Percentiles rank a stretch among this genome's conserved stretches.
phyloP scores from a whole-genome alignment of 2,113 vertebrate species.

The Cryptomyrus ogoouensis region DNA sequence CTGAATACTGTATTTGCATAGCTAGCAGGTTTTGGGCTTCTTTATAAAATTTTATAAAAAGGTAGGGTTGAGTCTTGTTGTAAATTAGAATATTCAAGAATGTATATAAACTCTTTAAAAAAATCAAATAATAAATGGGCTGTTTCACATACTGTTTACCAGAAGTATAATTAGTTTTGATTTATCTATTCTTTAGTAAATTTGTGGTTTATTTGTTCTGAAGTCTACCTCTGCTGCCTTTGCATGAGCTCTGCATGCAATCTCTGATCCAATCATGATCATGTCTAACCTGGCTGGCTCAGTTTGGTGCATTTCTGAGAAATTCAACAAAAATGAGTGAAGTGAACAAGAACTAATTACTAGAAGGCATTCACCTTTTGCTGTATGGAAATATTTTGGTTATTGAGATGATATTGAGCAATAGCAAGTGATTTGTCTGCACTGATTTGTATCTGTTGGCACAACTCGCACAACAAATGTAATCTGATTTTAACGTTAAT shows the following conservation, averaged over 20 bases:
- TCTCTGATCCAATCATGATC: not conserved
- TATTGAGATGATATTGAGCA: not conserved
- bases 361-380: not conserved
- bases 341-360: not conserved
- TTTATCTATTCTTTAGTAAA: not conserved
- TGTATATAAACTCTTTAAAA: not conserved
- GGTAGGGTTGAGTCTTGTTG: not conserved
- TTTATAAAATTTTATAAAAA: not conserved
- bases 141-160: not conserved
- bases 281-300: not conserved
- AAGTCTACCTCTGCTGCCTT: not conserved
- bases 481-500: not conserved
- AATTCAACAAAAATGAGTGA: not conserved
- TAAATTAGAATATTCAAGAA: not conserved
- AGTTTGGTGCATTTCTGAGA: not conserved
- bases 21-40: not conserved
- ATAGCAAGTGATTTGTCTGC: not conserved
- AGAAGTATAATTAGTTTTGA: not conserved
- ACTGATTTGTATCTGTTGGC: not conserved
- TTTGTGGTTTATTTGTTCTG: not conserved
- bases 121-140: not conserved
- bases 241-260: not conserved
- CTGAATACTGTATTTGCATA: not conserved
- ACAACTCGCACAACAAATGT: not conserved
- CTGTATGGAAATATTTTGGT: not conserved